Conservation (phyloP, 1,140 invertebrate genomes). For the Eriosoma lanigerum region DNA sequence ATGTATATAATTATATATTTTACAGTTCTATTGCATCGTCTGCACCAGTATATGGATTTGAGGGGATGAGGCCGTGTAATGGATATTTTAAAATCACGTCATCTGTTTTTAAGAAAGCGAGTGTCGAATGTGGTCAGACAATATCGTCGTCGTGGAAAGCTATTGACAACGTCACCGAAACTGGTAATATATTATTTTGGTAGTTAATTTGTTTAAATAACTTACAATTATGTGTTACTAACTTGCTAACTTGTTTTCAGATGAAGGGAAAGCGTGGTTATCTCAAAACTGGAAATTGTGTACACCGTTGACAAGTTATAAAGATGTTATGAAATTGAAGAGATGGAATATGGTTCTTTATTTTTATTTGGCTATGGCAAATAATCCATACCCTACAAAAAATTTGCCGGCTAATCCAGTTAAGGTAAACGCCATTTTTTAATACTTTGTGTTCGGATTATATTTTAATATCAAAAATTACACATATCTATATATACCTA, state of each 20-base stretch:
- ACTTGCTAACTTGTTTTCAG: slow-evolving; percentile 56
- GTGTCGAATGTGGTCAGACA: slow-evolving; percentile 68
- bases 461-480: no score
- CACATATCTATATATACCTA: no score
- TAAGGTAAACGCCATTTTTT: slow-evolving; percentile 59
- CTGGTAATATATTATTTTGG: slow-evolving; percentile 58
- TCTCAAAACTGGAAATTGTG: slow-evolving; percentile 74
- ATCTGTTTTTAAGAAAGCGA: slow-evolving; percentile 69
- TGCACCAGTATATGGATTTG: slow-evolving; percentile 90
- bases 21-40: slow-evolving; percentile 88
- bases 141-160: slow-evolving; percentile 79
- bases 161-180: slow-evolving; percentile 65
- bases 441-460: no score
- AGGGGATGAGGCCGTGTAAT: slow-evolving; percentile 76
- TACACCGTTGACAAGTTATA: slow-evolving; percentile 63
- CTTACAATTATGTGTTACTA: no score
- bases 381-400: slow-evolving; percentile 85
- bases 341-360: slow-evolving; percentile 71
- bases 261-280: slow-evolving; percentile 71
- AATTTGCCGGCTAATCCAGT: slow-evolving; percentile 89
- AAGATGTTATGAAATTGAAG: slow-evolving; percentile 64
- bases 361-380: slow-evolving; percentile 82
- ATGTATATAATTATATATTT: no score
- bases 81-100: slow-evolving; percentile 78
- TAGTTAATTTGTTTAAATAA: no score